Base-by-base conservation (phyloP, 1,140 invertebrate species). In the Bombus sylvicola region DNA sequence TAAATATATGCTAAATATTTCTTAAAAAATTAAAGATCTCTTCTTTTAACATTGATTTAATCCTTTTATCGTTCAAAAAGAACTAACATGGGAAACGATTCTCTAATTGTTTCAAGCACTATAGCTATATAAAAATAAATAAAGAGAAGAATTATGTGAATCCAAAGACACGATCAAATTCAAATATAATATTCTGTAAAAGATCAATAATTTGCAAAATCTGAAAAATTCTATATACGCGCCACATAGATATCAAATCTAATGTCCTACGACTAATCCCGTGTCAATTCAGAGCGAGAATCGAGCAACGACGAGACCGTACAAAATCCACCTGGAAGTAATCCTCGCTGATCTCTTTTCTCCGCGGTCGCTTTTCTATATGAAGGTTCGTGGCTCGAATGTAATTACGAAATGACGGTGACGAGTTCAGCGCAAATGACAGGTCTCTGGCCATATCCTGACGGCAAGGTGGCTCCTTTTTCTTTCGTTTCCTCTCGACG, bases 371-470 rank as follows among this genome's bases (percentile, higher is more conserved):
- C 13, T 69, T 71, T 59, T 43, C 37, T 12, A 53, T 43, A 22
- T 39, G 28, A 47, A n/a, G n/a, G 12, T 34, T n/a, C 41, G 15
- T 41, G 12, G 37, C n/a, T 25, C 62, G 80, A 86, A 66, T 37
- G 12, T 75, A 85, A 86, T 89, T 89, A 86, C 62, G 78, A 89
- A 83, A 86, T 74, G 81, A 86, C 71, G 77, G 73, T 47, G 87
- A 85, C 73, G 72, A 83, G 81, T 72, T 68, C 72, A 59, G 69
- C 39, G 62, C 41, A 82, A 69, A 88, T 82, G 76, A 86, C 75
- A 83, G 75, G 62, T 37, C 62, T 87, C 74, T 68, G 59, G 53
- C 5, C 62, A n/a, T 85, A 74, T 89, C 88, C 88, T 86, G 74
- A 47, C 74, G 74, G 47, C 43, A 4, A 43, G 31, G 31, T 41